Conservation (phyloP, 2,888 invertebrate species). For the Venustoraphidia nigricollis region DNA sequence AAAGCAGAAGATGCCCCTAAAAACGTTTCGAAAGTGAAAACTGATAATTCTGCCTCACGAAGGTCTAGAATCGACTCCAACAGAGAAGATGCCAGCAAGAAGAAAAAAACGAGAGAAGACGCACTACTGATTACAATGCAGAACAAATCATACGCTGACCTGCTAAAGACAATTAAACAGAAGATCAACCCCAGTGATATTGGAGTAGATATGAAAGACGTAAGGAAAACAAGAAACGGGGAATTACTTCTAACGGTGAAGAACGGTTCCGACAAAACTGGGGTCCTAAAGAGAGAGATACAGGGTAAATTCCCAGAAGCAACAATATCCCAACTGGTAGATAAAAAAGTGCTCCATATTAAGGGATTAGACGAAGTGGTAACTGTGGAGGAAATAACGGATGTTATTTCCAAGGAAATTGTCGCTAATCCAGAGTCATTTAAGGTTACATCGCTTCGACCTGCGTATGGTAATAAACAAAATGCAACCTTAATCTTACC, state of each 20-base stretch:
- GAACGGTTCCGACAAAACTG: constrained; percentile 6
- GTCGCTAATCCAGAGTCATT: constrained; percentile 2
- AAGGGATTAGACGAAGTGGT: too few relatives aligned
- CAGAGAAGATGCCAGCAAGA: not conserved
- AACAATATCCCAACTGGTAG: too few relatives aligned
- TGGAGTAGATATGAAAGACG: too few relatives aligned
- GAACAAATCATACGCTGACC: too few relatives aligned
- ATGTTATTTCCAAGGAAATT: not conserved
- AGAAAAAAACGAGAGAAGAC: constrained; percentile 3
- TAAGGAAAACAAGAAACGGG: too few relatives aligned
- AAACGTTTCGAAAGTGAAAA: not conserved
- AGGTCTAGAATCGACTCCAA: not conserved
- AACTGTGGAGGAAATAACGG: too few relatives aligned
- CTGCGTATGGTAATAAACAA: constrained; percentile 10
- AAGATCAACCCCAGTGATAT: too few relatives aligned
- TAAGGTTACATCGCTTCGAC: constrained; percentile 10
- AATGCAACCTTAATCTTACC: constrained; percentile 10
- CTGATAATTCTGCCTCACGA: not conserved
- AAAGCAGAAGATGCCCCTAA: too few relatives aligned
- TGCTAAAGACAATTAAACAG: too few relatives aligned
- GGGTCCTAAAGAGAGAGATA: constrained; percentile 2
- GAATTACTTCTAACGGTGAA: constrained; percentile 4
- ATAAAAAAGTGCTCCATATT: too few relatives aligned
- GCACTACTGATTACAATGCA: constrained; percentile 6
- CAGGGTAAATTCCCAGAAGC: too few relatives aligned